Evolutionary conservation across 2,113 vertebrate genomes (phyloP), one percentile per base, ranked within the genome.

Genomic region (Dipodomys merriami): DNA sequence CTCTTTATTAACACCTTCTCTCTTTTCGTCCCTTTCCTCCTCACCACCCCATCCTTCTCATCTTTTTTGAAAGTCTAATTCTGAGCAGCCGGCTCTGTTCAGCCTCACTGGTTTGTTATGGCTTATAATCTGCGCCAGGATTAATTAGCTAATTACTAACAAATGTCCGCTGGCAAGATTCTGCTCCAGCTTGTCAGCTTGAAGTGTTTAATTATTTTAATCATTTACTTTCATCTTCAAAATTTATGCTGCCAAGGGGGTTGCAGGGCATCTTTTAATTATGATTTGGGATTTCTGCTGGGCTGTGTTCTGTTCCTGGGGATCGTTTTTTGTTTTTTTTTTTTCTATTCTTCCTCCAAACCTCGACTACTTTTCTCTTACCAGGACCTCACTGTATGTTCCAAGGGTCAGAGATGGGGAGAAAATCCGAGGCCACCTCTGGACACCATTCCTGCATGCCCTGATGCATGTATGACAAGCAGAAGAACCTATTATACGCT

Each of bases 141-240:
- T 99, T 99, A 99, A 99, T 99, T 99, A 99, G 99, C 99, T 99
- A 99, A 99, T 99, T 99, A 99, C 99, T 98, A 99, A 99, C 99
- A 99, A 99, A 99, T 99, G 99, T 99, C 99, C 99, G 98, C 99
- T 99, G 99, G 99, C 99, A 99, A 99, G 98, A 99, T 99, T 99
- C 98, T 98, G 98, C 99, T 99, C 98, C 98, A 98, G 99, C 99
- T 99, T 99, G 99, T 99, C 99, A 99, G 98, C 99, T 99, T 99
- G 98, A 99, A 98, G 99, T 99, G 99, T 99, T 99, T 99, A 99
- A 99, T 99, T 99, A 99, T 99, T 99, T 99, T 99, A 99, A 99
- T 99, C 99, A 99, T 99, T 99, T 99, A 99, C 99, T 99, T 99
- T 99, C 99, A 99, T 99, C 99, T 99, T 99, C 98, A 99, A 98